phyloP scores from a whole-genome alignment of 2,113 vertebrate species.

The Thamnaconus septentrionalis region DNA sequence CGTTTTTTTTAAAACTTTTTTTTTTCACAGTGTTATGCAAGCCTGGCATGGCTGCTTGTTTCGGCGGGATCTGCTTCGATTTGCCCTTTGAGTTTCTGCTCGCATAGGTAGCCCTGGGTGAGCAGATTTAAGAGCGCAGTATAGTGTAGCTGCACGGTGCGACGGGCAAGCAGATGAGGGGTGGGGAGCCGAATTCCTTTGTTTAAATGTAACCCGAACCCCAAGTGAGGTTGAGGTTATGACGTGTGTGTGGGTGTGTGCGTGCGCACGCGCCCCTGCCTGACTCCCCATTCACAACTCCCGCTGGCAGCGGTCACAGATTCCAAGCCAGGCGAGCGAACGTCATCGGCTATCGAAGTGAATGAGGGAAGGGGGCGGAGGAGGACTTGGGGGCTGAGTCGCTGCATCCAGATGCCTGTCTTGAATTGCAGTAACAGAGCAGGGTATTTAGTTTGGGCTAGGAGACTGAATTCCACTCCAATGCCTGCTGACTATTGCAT shows the following conservation, averaged over 20 bases:
- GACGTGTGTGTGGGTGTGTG: slow-evolving; percentile 48
- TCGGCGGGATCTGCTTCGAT: slow-evolving; percentile 4
- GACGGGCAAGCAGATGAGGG: slow-evolving; percentile 39
- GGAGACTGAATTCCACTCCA: slow-evolving; percentile 41
- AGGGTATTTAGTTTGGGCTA: slow-evolving; percentile 49
- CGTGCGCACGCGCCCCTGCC: slow-evolving; percentile 1
- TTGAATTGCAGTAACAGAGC: slow-evolving; percentile 55
- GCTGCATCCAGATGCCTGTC: slow-evolving; percentile 64
- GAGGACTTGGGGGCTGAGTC: slow-evolving; percentile 25
- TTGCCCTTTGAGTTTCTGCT: slow-evolving; percentile 9
- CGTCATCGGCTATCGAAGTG: slow-evolving; percentile 36
- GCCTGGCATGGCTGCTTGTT: slow-evolving; percentile 2
- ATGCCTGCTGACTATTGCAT: slow-evolving; percentile 35
- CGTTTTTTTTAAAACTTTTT: too few species aligned
- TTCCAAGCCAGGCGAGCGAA: slow-evolving; percentile 56
- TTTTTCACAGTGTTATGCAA: slow-evolving; percentile 1
- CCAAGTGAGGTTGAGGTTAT: slow-evolving; percentile 23
- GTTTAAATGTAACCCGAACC: slow-evolving; percentile 70
- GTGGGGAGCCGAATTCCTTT: slow-evolving; percentile 61
- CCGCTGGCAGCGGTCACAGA: slow-evolving; percentile 56
- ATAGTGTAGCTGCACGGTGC: slow-evolving; percentile 28
- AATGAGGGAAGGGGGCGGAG: slow-evolving; percentile 54
- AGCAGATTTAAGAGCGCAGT: slow-evolving; percentile 18
- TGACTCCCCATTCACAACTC: slow-evolving; percentile 70
- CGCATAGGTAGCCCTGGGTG: slow-evolving; percentile 3